Evolutionary conservation across 2,888 invertebrate species (phyloP).

Genomic region (Physocephala rufipes): DNA sequence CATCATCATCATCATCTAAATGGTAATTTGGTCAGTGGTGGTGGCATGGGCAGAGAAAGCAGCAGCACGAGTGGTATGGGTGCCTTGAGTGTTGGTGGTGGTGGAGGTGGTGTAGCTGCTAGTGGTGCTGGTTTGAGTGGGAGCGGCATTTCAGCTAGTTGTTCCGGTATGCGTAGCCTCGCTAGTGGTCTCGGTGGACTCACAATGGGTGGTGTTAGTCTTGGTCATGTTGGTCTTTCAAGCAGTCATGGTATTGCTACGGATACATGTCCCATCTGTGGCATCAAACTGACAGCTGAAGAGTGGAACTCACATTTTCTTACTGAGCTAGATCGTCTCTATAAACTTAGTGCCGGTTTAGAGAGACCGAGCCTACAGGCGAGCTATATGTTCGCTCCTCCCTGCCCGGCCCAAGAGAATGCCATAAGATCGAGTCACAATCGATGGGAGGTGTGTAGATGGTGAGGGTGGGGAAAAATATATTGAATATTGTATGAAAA

Average conservation of each 20-base stretch:
- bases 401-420: conserved; percentile 64
- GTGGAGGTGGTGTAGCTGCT: too few species aligned
- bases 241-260: conserved; percentile 53
- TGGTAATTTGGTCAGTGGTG: conserved; percentile 37
- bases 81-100: conserved; percentile 50
- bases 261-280: conserved; percentile 74
- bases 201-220: conserved; percentile 46
- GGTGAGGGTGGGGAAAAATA: not conserved
- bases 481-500: not conserved
- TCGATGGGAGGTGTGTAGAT: conserved; percentile 71
- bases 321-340: conserved; percentile 75
- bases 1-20: conserved; percentile 51
- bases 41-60: too few species aligned
- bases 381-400: conserved; percentile 63
- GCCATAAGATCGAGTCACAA: conserved; percentile 68
- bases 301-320: conserved; percentile 76
- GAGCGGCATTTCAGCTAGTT: conserved; percentile 26
- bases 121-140: not conserved
- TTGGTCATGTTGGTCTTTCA: conserved; percentile 40
- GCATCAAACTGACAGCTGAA: conserved; percentile 72
- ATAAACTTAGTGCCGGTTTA: conserved; percentile 69
- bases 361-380: conserved; percentile 64
- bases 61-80: conserved; percentile 50
- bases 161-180: conserved; percentile 52
- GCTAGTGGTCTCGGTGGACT: conserved; percentile 47